A percentile compares a stretch with the other conserved stretches of the same genome.
phyloP scores from a whole-genome alignment of 2,797 vertebrate species.

The Chanos chanos region DNA sequence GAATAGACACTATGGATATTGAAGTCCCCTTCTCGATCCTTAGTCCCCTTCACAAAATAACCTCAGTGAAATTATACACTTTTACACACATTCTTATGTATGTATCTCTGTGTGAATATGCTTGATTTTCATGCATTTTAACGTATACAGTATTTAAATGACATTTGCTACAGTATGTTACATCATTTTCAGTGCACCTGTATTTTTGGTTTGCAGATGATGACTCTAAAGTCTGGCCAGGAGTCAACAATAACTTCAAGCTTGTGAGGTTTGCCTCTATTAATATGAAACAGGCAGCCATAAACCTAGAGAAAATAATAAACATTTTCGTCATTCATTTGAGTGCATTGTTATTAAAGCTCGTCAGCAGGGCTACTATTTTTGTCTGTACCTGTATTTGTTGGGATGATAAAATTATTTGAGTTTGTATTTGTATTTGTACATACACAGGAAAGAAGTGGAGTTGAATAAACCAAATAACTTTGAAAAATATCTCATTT shows the following conservation, averaged over 20 bases:
- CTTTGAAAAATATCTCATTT: too few relatives aligned
- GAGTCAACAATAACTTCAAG: slow-evolving; percentile 34
- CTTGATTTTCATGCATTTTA: too few relatives aligned
- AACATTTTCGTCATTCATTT: background rate
- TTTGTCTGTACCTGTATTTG: too few relatives aligned
- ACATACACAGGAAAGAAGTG: too few relatives aligned
- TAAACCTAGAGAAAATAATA: slow-evolving; percentile 34
- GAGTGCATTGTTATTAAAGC: background rate
- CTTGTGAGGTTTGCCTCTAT: slow-evolving; percentile 34
- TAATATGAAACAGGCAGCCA: slow-evolving; percentile 41
- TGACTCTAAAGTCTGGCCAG: slow-evolving; percentile 37
- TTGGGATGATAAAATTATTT: too few relatives aligned
- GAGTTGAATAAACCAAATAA: too few relatives aligned
- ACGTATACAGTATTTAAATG: too few relatives aligned
- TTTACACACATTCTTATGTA: too few relatives aligned
- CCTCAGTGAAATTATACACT: background rate
- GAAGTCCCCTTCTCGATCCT: slow-evolving; percentile 27
- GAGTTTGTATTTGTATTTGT: too few relatives aligned
- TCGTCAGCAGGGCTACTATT: too few relatives aligned
- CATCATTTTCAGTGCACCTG: slow-evolving; percentile 15
- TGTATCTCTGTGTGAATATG: too few relatives aligned
- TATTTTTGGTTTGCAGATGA: slow-evolving; percentile 37
- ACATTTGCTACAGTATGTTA: background rate
- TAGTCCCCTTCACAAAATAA: background rate
- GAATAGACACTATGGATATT: slow-evolving; percentile 41